Evolutionary conservation across 1,140 invertebrate genomes (phyloP).

Genomic region (Megalopta genalis): DNA sequence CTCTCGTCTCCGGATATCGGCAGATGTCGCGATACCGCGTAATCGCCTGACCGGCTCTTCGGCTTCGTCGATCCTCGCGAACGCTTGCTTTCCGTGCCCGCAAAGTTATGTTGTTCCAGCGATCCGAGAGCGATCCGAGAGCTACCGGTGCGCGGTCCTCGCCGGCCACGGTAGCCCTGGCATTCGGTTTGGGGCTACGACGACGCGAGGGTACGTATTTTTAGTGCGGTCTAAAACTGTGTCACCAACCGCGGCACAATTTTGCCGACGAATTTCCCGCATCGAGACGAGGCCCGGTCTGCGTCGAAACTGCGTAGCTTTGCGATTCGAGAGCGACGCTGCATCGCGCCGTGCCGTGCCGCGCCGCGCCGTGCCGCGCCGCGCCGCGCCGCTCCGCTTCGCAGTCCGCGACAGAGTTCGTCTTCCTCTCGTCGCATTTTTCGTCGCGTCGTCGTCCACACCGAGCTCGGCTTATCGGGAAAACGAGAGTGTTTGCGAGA

Average conservation of each 20-base stretch:
- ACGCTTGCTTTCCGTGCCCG: neutral
- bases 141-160: no score
- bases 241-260: constrained; percentile 21
- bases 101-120: neutral
- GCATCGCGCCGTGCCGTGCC: no score
- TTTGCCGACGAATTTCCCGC: constrained; percentile 44
- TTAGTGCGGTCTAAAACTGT: constrained; percentile 67
- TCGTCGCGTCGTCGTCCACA: no score
- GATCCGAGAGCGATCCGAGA: neutral
- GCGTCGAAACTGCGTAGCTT: no score
- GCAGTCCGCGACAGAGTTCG: no score
- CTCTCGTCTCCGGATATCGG: neutral
- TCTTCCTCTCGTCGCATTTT: no score
- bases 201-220: constrained; percentile 60
- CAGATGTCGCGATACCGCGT: neutral
- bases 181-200: neutral
- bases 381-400: no score
- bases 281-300: neutral
- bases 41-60: neutral
- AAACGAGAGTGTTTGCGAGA: no score
- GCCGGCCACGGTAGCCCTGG: neutral
- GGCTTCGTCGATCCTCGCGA: neutral
- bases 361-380: no score
- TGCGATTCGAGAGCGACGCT: no score
- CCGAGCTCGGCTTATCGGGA: no score